Base-by-base conservation (phyloP, 2,888 invertebrate species). In the Zaprionus bogoriensis region DNA sequence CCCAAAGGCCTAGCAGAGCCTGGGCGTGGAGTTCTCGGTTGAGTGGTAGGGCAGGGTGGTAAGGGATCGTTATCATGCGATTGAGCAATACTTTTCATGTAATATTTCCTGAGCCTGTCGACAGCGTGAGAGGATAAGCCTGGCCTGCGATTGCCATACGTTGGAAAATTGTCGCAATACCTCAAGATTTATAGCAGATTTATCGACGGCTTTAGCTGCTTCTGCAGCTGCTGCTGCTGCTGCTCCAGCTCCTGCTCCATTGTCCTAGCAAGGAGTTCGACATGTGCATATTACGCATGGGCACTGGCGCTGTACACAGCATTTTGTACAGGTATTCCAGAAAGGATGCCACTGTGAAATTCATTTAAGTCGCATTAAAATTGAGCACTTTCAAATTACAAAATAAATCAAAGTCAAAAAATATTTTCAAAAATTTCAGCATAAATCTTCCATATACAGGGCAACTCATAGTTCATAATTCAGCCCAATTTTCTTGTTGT, bases 141-240 rank as follows among this genome's bases (percentile, higher is more conserved):
- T 42, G 45, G 48, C 61, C 32, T 53, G 23, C 50, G 45, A 48
- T 57, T 51, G 41, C 54, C 47, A 60, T 20, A 53, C 74, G 44
- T 42, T 59, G 41, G 51, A 45, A 63, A 71, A 74, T 71, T 71
- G 71, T 71, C 71, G 51, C 71, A 59, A 59, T 69, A 53, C 45
- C 66, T 72, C 65, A 66, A 80, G 82, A 82, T 87, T 82, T 82
- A 82, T 87, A 54, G 71, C 63, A 44, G 85, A 84, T 81, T 81
- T 82, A 84, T 81, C 67, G 77, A 67, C 58, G 80, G 80, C 77
- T 69, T 77, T 59, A 50, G 47, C 45, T 23, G 41, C 27, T 10
- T 46, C 23, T 57, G 55, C 62, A 82, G 66, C 83, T 85, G 75
- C 60, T 72, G 12, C 52, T 39, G 10, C 55, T 27, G 9, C 22